Evolutionary conservation across 2,888 invertebrate genomes (phyloP).

Genomic region (Cacoxenus indagator): DNA sequence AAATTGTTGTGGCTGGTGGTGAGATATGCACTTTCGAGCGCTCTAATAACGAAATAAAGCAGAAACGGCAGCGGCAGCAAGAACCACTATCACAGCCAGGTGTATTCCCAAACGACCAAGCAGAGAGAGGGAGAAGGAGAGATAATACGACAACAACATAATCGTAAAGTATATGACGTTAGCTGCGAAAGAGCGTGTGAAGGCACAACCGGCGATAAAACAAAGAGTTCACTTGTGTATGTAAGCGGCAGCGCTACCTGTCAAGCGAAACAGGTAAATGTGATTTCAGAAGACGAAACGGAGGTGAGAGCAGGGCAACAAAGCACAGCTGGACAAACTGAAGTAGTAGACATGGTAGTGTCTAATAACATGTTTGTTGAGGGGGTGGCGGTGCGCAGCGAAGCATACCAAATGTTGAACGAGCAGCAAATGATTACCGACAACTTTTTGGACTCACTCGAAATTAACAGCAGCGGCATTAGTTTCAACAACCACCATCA

Average conservation of each 20-base stretch:
- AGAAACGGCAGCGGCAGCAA: constrained; percentile 33
- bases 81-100: constrained; percentile 34
- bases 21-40: constrained; percentile 45
- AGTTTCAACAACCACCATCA: neutral
- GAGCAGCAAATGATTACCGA: constrained; percentile 36
- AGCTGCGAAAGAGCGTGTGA: constrained; percentile 29
- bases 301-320: constrained; percentile 18
- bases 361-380: neutral
- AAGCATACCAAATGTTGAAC: constrained; percentile 58
- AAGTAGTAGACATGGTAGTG: neutral
- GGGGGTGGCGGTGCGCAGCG: constrained; percentile 38
- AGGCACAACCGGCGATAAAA: constrained; percentile 28
- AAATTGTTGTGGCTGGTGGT: constrained; percentile 8
- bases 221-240: constrained; percentile 19
- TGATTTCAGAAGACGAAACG: constrained; percentile 44
- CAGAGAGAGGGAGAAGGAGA: constrained; percentile 19
- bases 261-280: constrained; percentile 49
- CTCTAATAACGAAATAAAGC: constrained; percentile 48
- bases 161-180: constrained; percentile 25
- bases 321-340: constrained; percentile 56
- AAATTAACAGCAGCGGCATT: neutral
- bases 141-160: constrained; percentile 31
- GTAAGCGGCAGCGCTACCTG: constrained; percentile 29
- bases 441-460: constrained; percentile 49
- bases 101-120: constrained; percentile 32